Conservation (phyloP, 1,140 invertebrate species). For the Listronotus bonariensis region DNA sequence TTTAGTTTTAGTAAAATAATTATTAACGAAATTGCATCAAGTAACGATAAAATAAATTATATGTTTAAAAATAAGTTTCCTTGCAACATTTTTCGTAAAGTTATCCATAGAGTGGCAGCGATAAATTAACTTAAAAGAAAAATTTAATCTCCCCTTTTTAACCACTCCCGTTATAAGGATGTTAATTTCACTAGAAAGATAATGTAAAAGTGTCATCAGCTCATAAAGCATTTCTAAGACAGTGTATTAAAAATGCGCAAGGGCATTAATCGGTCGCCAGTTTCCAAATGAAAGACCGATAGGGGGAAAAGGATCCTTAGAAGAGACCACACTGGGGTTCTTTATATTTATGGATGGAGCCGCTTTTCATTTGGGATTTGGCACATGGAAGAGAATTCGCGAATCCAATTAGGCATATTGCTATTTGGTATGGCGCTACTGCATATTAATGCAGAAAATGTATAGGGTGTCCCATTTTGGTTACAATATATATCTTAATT, state of each 20-base stretch:
- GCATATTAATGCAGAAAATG: too few species aligned
- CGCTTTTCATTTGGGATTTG: conserved; percentile 1
- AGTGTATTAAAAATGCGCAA: conserved; percentile 39
- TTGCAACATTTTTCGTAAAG: too few species aligned
- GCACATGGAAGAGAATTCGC: neutral
- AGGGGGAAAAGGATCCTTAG: conserved; percentile 26
- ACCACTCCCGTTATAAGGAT: conserved; percentile 14
- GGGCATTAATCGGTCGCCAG: conserved; percentile 42
- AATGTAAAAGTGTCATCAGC: conserved; percentile 38
- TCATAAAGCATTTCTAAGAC: conserved; percentile 38
- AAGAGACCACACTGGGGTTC: conserved; percentile 20
- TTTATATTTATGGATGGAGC: conserved; percentile 35
- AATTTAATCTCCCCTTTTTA: conserved; percentile 15
- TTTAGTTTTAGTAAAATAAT: too few species aligned
- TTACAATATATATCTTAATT: too few species aligned
- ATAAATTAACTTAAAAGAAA: neutral
- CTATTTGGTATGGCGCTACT: neutral
- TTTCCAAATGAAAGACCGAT: conserved; percentile 39
- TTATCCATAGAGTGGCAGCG: too few species aligned
- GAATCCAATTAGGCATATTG: conserved; percentile 10
- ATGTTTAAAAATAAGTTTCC: too few species aligned
- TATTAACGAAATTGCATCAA: too few species aligned
- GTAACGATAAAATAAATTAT: too few species aligned
- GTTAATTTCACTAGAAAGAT: conserved; percentile 36
- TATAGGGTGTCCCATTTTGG: too few species aligned